Evolutionary conservation across 2,113 vertebrate species (phyloP), one percentile per base, ranked within the genome.

Genomic region (Holacanthus passer): DNA sequence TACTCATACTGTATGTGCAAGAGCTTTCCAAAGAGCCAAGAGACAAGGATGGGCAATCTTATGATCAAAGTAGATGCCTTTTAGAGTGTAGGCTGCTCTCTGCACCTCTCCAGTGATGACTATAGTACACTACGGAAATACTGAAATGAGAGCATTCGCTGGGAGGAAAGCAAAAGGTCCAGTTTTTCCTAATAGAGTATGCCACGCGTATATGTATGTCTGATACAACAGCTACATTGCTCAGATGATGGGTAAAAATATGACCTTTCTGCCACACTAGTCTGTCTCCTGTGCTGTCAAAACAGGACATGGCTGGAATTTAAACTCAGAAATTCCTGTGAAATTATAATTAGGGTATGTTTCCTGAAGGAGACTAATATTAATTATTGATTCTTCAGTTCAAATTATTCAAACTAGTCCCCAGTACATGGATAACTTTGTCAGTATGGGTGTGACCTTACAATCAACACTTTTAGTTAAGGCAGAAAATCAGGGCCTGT

Each of bases 21-120:
- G 76, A 76, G 87, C 63, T 87, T 85, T 81, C 75, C 73, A 85
- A 83, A 88, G 85, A 66, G 69, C n/a, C 24, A 32, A 77, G 58
- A 81, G 69, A 86, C 62, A 74, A 67, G 32, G 37, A 52, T 43
- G 52, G 24, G 70, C 67, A 53, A 86, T 81, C 73, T 78, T 86
- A 29, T 85, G 66, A 88, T 89, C 71, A 85, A 90, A 84, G 43
- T 35, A 45, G 48, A 70, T 20, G 43, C 60, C 71, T 72, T 80
- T 77, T 60, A 35, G 59, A 27, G 79, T 39, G 77, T 9, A 32
- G 35, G 50, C 68, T n/a, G n/a, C 87, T 74, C 77, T 82, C 73
- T 82, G 52, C 73, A 74, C 48, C 72, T 79, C 67, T 84, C 55
- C 72, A 68, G 13, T 68, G 35, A 78, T 29, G 65, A 83, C 79